These are phyloP conservation scores for Argyra leucocephala DNA, from an alignment of 2,888 invertebrate species.

Conservation along the genomic window DNA sequence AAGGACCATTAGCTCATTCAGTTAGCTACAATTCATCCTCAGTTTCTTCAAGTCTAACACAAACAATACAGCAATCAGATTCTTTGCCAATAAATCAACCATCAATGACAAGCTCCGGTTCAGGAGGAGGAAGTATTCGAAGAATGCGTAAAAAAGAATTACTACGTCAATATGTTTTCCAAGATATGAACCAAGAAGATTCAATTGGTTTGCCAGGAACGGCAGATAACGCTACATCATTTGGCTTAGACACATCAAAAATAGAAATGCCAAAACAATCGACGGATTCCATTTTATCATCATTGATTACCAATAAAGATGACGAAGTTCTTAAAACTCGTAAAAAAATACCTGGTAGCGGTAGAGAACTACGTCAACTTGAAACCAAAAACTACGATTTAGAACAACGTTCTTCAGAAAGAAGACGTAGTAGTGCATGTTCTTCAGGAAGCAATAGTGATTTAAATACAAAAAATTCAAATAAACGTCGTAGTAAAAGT, in stretches of 20 bases:
- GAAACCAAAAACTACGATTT: conserved; percentile 50
- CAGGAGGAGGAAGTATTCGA: conserved; percentile 63
- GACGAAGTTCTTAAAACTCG: conserved; percentile 45
- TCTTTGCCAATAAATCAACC: conserved; percentile 8
- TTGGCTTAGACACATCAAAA: conserved; percentile 46
- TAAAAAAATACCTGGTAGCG: conserved; percentile 47
- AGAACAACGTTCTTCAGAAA: conserved; percentile 43
- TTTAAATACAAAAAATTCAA: conserved; percentile 35
- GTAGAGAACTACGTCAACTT: conserved; percentile 55
- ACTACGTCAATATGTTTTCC: conserved; percentile 73
- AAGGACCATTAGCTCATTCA: conserved; percentile 72
- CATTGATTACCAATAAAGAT: conserved; percentile 76
- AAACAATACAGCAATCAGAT: conserved; percentile 24
- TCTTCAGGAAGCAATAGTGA: conserved; percentile 40
- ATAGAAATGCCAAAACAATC: conserved; percentile 73
- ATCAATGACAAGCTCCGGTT: conserved; percentile 13
- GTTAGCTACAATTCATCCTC: conserved; percentile 59
- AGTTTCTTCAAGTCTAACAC: conserved; percentile 44
- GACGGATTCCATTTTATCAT: conserved; percentile 72
- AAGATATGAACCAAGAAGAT: conserved; percentile 78
- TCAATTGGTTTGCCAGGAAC: conserved; percentile 49
- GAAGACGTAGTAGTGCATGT: conserved; percentile 46
- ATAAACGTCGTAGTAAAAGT: conserved; percentile 39
- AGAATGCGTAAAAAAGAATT: conserved; percentile 86
- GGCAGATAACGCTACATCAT: conserved; percentile 34